A percentile compares a stretch with the other conserved stretches of the same genome.
Evolutionary conservation across 2,888 invertebrate species (phyloP).

Genomic region (Myathropa florea): DNA sequence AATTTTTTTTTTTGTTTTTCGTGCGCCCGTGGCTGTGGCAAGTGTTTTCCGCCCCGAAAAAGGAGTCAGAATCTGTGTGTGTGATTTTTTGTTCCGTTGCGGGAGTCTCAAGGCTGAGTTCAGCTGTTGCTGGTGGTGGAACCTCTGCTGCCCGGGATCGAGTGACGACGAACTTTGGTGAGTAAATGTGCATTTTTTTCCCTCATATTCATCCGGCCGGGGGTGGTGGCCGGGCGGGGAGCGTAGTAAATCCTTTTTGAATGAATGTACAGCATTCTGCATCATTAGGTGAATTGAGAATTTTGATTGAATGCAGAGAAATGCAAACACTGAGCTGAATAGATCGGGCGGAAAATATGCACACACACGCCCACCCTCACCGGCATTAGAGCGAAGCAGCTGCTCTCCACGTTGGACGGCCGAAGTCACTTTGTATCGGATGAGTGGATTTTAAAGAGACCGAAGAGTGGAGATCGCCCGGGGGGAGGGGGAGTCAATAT

Average conservation of each 20-base stretch:
- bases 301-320: conserved; percentile 62
- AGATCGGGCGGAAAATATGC: conserved; percentile 54
- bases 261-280: conserved; percentile 59
- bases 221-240: background rate
- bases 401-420: background rate
- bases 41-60: background rate
- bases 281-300: conserved; percentile 68
- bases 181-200: conserved; percentile 34
- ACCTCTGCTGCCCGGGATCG: conserved; percentile 32
- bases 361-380: background rate
- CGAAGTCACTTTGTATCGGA: conserved; percentile 16
- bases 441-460: conserved; percentile 37
- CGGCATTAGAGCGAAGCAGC: background rate
- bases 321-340: conserved; percentile 68
- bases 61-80: background rate
- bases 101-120: background rate
- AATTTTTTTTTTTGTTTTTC: conserved; percentile 11
- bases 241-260: conserved; percentile 50
- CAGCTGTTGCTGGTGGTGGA: conserved; percentile 64
- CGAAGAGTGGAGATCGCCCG: background rate
- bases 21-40: conserved; percentile 1
- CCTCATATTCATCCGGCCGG: background rate
- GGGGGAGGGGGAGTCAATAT: conserved; percentile 23
- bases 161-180: conserved; percentile 51
- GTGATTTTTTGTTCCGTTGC: background rate